Base-by-base conservation (phyloP, 2,888 invertebrate species). In the Lepeophtheirus nordmannii region DNA sequence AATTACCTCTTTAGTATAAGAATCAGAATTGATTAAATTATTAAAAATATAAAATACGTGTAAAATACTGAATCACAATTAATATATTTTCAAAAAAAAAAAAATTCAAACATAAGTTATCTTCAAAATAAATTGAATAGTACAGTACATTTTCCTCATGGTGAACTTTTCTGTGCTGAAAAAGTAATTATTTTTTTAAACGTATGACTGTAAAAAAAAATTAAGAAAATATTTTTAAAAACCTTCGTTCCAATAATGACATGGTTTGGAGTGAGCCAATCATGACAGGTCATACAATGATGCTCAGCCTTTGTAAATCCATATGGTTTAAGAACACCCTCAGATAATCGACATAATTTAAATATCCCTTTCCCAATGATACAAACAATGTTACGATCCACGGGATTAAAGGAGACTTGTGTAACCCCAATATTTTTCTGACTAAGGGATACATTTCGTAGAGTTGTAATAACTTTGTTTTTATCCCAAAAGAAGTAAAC, bases 401-500 rank as follows among this genome's bases (percentile, higher is more conserved):
- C 57, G 30, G 67, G 67, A 58, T 67, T 66, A 59, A 67, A 67
- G 14, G 62, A 62, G 10, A 62, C 40, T 17, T 62, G 39, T 1
- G n/a, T n/a, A 23, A 62, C 20, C 9, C 39, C 20, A 14, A 20
- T 23, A 14, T 62, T 62, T 12, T 20, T 38, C n/a, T 23, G 10
- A 9, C 10, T 23, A 17, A 62, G 20, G 53, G 53, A 5, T 5
- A 17, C 17, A 11, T 40, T 41, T n/a, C 39, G 37, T 1, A 62
- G 17, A 12, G 62, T 62, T 20, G 62, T 62, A 41, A 62, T 62
- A 11, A 62, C 62, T 62, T 62, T 62, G 40, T 38, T 41, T 73
- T 84, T 86, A 71, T 88, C 87, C 84, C 86, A 83, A 73, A 85
- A 84, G 79, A 88, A 87, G 76, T 85, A 83, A 72, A 87, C 80